These are phyloP conservation scores for Palaemon carinicauda DNA, from an alignment of 1,140 invertebrate genomes.

Conservation along the genomic window DNA sequence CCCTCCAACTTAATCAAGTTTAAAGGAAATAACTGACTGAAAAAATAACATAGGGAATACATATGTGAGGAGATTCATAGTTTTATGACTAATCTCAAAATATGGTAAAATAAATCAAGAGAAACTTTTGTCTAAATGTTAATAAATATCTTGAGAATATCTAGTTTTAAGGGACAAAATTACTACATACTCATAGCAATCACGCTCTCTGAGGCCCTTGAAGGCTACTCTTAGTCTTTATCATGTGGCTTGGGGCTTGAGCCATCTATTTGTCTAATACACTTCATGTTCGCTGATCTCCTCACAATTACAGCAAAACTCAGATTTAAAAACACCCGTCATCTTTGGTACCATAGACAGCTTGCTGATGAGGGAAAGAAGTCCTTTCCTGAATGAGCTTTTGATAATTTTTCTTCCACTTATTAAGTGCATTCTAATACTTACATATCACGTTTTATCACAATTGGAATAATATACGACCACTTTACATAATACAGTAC, in stretches of 20 bases:
- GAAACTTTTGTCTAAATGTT: background rate
- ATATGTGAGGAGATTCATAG: conserved; percentile 20
- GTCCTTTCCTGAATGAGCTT: background rate
- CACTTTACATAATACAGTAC: too few species aligned
- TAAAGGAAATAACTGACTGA: background rate
- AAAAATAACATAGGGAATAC: background rate
- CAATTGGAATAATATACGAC: too few species aligned
- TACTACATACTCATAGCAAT: background rate
- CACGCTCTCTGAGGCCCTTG: too few species aligned
- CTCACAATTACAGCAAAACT: conserved; percentile 19
- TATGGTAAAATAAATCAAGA: background rate
- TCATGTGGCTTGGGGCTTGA: too few species aligned
- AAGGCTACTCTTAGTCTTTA: background rate
- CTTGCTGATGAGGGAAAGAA: conserved; percentile 9
- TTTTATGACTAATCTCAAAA: background rate
- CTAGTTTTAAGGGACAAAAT: background rate
- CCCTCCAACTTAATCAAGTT: too few species aligned
- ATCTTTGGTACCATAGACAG: conserved; percentile 51
- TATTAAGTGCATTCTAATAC: too few species aligned
- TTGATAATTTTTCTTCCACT: too few species aligned
- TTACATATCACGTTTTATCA: too few species aligned
- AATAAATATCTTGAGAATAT: background rate
- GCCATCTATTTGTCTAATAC: background rate
- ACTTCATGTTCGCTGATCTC: conserved; percentile 12
- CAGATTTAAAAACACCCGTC: conserved; percentile 44